Evolutionary conservation across 2,888 invertebrate species (phyloP).

Genomic region (Sturmia bella): DNA sequence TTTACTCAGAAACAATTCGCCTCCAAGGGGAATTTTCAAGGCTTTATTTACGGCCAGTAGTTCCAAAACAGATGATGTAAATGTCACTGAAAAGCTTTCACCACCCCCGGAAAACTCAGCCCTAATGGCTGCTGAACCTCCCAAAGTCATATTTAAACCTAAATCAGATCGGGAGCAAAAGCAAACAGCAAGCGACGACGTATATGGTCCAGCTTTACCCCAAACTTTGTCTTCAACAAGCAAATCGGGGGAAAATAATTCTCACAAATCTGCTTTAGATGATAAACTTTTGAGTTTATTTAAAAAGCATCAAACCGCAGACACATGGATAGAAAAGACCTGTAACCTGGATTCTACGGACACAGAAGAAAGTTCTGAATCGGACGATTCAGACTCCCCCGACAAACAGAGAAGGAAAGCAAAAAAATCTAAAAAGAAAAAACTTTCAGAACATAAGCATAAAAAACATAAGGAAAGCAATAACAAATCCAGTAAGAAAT

Average conservation of each 20-base stretch:
- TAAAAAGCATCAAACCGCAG: constrained; percentile 50
- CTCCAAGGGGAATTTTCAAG: constrained; percentile 87
- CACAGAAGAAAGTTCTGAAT: constrained; percentile 21
- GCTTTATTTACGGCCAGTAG: constrained; percentile 73
- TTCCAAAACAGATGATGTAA: constrained; percentile 7
- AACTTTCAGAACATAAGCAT: constrained; percentile 55
- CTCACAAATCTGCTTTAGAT: constrained; percentile 40
- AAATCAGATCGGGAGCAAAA: constrained; percentile 49
- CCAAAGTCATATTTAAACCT: constrained; percentile 54
- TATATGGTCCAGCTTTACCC: constrained; percentile 59
- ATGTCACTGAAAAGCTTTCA: neutral
- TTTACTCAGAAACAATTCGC: constrained; percentile 85
- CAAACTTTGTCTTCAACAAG: neutral
- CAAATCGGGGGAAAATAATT: neutral
- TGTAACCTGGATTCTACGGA: constrained; percentile 23
- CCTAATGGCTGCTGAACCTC: neutral
- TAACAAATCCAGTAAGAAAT: constrained; percentile 58
- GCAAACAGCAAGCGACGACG: neutral
- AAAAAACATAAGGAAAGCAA: constrained; percentile 54
- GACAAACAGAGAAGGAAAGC: constrained; percentile 60
- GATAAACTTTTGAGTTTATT: constrained; percentile 53
- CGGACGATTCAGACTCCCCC: constrained; percentile 16
- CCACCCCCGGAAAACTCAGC: neutral
- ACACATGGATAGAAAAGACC: constrained; percentile 60
- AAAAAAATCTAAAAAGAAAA: constrained; percentile 65